phyloP scores from a whole-genome alignment of 2,113 vertebrate genomes.

The Microtus richardsoni region DNA sequence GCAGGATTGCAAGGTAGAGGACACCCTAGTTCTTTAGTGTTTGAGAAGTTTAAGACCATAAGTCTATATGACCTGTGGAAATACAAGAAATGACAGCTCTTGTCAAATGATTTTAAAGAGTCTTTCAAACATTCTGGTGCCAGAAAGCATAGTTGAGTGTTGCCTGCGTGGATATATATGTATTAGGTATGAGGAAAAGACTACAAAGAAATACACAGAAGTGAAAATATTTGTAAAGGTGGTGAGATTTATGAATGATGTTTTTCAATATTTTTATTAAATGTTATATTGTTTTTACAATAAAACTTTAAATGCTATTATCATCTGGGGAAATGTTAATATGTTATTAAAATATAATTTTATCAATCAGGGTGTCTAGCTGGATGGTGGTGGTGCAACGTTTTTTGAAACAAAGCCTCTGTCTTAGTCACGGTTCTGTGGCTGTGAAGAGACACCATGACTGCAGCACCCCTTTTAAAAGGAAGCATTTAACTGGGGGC shows the following conservation, averaged over 20 bases:
- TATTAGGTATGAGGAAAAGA: not conserved
- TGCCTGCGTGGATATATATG: not conserved
- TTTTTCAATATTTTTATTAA: slow-evolving; percentile 52
- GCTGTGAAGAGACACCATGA: not conserved
- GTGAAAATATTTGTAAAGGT: slow-evolving; percentile 47
- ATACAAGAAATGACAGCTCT: slow-evolving; percentile 27
- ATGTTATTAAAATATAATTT: slow-evolving; percentile 46
- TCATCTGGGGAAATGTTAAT: slow-evolving; percentile 29
- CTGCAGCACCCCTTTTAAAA: not conserved
- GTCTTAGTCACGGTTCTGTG: not conserved
- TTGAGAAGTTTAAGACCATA: slow-evolving; percentile 38
- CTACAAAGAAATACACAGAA: slow-evolving; percentile 22
- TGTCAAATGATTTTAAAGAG: slow-evolving; percentile 33
- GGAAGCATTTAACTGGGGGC: not conserved
- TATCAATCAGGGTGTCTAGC: not conserved
- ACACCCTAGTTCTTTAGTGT: not conserved
- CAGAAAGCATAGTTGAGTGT: slow-evolving; percentile 20
- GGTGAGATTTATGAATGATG: slow-evolving; percentile 43
- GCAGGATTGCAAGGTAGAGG: not conserved
- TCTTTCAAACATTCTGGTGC: slow-evolving; percentile 11
- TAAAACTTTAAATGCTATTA: slow-evolving; percentile 69
- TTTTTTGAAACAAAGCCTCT: not conserved
- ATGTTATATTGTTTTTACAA: slow-evolving; percentile 70
- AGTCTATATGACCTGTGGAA: slow-evolving; percentile 21
- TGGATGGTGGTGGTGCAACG: no score